phyloP scores from a whole-genome alignment of 2,113 vertebrate species.

The Parotia lawesii region DNA sequence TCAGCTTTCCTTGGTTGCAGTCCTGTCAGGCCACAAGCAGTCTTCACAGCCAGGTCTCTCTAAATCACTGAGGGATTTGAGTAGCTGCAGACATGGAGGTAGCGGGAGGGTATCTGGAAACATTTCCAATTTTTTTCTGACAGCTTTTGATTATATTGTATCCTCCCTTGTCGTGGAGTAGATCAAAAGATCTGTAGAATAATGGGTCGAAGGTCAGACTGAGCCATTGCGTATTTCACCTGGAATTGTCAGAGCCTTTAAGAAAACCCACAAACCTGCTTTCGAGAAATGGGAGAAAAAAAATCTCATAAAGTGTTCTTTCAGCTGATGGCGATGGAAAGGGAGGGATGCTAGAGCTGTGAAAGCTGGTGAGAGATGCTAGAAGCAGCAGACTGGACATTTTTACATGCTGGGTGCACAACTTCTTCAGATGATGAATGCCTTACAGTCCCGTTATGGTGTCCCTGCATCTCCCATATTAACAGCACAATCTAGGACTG shows the following conservation, averaged over 20 bases:
- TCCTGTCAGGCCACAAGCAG: not conserved
- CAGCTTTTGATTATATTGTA: not conserved
- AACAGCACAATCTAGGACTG: not conserved
- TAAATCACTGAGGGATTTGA: not conserved
- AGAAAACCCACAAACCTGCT: not conserved
- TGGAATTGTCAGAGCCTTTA: not conserved
- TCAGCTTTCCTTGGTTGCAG: not conserved
- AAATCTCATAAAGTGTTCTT: not conserved
- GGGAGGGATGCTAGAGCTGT: not conserved
- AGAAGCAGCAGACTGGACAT: not conserved
- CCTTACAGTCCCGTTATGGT: not conserved
- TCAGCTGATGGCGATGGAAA: not conserved
- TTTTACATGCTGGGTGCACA: fast-evolving
- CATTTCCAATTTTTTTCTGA: not conserved
- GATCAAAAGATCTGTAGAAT: not conserved
- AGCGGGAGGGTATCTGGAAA: not conserved
- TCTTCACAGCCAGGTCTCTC: not conserved
- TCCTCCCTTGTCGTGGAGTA: not conserved
- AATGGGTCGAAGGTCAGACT: fast-evolving
- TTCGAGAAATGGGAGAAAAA: not conserved
- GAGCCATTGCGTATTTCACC: not conserved
- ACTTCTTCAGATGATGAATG: not conserved
- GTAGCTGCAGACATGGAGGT: not conserved
- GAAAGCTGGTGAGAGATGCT: not conserved
- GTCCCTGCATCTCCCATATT: not conserved